Evolutionary conservation across 1,140 invertebrate species (phyloP), one percentile per base, ranked within the genome.

Genomic region (Pachyrhynchus sulphureomaculatus): DNA sequence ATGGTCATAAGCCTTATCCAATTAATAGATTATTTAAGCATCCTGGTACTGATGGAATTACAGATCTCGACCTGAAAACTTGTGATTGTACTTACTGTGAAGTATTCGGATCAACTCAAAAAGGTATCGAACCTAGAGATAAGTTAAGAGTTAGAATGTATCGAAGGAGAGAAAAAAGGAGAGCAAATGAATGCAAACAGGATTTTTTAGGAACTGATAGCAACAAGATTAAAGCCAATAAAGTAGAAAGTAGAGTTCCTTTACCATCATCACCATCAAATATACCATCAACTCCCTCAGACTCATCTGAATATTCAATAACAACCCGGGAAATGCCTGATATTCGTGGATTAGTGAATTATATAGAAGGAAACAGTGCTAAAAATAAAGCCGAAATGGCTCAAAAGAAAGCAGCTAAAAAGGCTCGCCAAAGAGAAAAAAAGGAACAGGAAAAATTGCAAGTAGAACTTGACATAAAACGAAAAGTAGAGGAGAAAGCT

Each of bases 81-180:
- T 75, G 73, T 54, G 70, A 70, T 63, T 73, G 73, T 57, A 71
- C 70, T 37, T 73, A 72, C 54, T 75, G 73, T 47, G 72, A 71
- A 62, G 64, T 75, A 12, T 75, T 73, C 42, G 73, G 68, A 13
- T 45, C 47, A 49, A 2, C 36, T 56, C 66, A 69, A 18, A 69
- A 70, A 59, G 75, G 74, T 26, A 79, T 76, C 24, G 78, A 81
- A 64, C 78, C 78, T 0, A 73, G 78, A 9, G 78, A 80, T 66
- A 72, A 78, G 21, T 64, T 81, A 36, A 74, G 79, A 42, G 78
- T 76, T 51, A 77, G 79, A 52, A 65, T 80, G 15, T 72, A 75
- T 32, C 76, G 79, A 55, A 65, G 67, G 18, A 70, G 65, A 66
- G 62, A 72, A 57, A 66, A 58, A 45, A 32, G 54, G 8, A 53